Evolutionary conservation across 2,888 invertebrate genomes (phyloP).

Genomic region (Ypsolopha scabrella): DNA sequence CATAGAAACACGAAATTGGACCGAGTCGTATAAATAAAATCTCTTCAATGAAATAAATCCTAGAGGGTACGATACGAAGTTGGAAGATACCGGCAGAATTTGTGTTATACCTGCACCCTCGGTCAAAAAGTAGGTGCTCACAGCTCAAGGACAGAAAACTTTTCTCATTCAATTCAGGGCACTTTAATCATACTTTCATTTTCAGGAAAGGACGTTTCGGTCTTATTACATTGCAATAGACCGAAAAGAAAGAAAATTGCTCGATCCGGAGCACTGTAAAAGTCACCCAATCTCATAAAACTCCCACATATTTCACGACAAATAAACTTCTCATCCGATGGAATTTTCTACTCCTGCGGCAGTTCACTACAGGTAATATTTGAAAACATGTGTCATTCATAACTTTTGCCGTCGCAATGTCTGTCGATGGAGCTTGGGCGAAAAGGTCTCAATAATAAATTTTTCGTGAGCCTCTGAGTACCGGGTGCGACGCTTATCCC

Average conservation of each 20-base stretch:
- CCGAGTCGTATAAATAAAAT: neutral
- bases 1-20: neutral
- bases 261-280: slow-evolving; percentile 62
- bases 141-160: slow-evolving; percentile 34
- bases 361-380: slow-evolving; percentile 68
- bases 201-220: slow-evolving; percentile 35
- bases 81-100: neutral
- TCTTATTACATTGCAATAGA: slow-evolving; percentile 49
- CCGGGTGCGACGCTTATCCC: slow-evolving; percentile 32
- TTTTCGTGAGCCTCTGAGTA: slow-evolving; percentile 55
- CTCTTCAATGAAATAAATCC: neutral
- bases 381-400: slow-evolving; percentile 72
- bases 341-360: slow-evolving; percentile 57
- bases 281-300: slow-evolving; percentile 58
- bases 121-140: slow-evolving; percentile 6
- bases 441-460: slow-evolving; percentile 70
- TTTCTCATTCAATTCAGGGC: slow-evolving; percentile 61
- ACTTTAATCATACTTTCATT: slow-evolving; percentile 51
- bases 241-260: slow-evolving; percentile 53
- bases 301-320: slow-evolving; percentile 68
- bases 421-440: slow-evolving; percentile 65
- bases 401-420: slow-evolving; percentile 69
- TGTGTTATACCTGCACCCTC: neutral
- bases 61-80: neutral
- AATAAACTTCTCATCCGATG: slow-evolving; percentile 67